Percentiles rank a stretch among this genome's conserved stretches.
Conservation (phyloP, 2,888 invertebrate species). For the Agriotes lineatus region DNA sequence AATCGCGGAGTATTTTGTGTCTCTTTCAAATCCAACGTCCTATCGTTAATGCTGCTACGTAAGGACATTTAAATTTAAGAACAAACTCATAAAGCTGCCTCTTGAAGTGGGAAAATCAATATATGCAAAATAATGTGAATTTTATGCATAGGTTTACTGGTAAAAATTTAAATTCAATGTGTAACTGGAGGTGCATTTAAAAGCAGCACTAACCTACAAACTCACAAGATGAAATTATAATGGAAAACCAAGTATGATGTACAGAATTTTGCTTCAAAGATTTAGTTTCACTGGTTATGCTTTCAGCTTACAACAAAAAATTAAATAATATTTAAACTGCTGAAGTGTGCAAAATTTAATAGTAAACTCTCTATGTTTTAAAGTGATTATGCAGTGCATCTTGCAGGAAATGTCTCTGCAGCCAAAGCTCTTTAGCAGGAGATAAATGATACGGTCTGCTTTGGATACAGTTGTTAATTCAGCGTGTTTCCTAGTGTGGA, state of each 20-base stretch:
- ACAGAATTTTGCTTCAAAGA: no score
- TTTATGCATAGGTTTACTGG: constrained; percentile 19
- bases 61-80: constrained; percentile 10
- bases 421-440: neutral
- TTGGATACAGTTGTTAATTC: constrained; percentile 6
- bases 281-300: no score
- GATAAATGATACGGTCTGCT: constrained; percentile 9
- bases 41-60: no score
- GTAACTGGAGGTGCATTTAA: constrained; percentile 7
- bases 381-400: neutral
- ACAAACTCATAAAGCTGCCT: constrained; percentile 15
- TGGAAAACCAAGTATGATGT: no score
- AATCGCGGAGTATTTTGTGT: no score
- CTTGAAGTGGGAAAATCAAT: constrained; percentile 17
- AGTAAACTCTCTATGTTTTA: no score
- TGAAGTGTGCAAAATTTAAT: no score
- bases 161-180: constrained; percentile 16
- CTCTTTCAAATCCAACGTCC: no score
- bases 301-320: no score
- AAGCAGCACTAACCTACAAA: no score
- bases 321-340: no score
- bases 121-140: constrained; percentile 24
- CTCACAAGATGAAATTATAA: no score
- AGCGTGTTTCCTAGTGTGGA: neutral
- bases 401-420: neutral